Evolutionary conservation across 1,140 invertebrate genomes (phyloP), one percentile per base, ranked within the genome.

Genomic region (Sitodiplosis mosellana): DNA sequence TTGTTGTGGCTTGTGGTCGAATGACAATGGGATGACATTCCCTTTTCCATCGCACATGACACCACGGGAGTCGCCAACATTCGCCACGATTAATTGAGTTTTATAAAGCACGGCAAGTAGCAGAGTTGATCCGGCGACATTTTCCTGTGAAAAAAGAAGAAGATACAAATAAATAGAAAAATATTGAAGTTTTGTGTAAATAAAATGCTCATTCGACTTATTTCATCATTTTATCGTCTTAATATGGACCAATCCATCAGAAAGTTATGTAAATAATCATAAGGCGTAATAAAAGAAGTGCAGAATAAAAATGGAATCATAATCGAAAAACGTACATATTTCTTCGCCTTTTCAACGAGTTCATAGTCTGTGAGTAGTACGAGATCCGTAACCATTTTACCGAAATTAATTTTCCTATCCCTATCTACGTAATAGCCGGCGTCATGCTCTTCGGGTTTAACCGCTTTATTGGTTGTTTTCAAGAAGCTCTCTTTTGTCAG

Each of bases 1-100:
- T 73, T 89, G 83, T 62, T 93, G 86, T 21, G 92, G 92, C 70
- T 96, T 96, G 58, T 97, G 91, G 64, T 96, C 92, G 66, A 91
- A 91, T 12, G 91, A 94, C 8, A 96, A 69, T 43, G 90, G 89
- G 52, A 95, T 87, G 5, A 81, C 82, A 64, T 83, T 84, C 14
- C 89, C 89, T 60, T 83, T 78, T 37, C 73, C 75, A 68, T 94
- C 88, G 68, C 87, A 93, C 78, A 95, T 87, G 0, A 97, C 89
- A 34, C 88, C 92, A 54, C 92, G 70, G 0, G 91, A 95, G 64
- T 97, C 92, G 8, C 92, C 92, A 21, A 96, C 89, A 76, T 96
- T 96, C 7, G 90, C 91, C 20, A 96, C 89, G 51, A 87, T 82
- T 42, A 97, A 63, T 54, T 77, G 74, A 53, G 79, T 78, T 22